Percentiles rank a stretch among this genome's conserved stretches.
Conservation (phyloP, 2,888 invertebrate genomes). For the Clostera curtula region DNA sequence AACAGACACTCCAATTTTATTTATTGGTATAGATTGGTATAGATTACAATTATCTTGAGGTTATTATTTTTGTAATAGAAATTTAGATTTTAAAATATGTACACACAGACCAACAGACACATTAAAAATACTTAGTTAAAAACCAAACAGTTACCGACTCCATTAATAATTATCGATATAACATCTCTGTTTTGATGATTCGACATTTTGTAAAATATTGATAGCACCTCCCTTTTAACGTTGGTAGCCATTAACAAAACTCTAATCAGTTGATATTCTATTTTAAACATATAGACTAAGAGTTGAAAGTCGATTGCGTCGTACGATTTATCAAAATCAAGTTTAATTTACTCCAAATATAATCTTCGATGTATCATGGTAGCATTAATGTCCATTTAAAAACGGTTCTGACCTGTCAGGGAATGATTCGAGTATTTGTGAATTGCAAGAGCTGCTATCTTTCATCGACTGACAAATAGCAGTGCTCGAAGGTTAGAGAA, state of each 20-base stretch:
- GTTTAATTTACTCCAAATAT: constrained; percentile 1
- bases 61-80: no score
- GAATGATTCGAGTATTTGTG: no score
- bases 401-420: not conserved
- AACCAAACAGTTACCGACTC: constrained; percentile 30
- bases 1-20: no score
- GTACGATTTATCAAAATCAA: not conserved
- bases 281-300: not conserved
- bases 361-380: constrained; percentile 1
- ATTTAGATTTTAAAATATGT: constrained; percentile 5
- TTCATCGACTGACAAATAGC: no score
- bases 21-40: no score
- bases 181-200: constrained; percentile 61
- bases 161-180: constrained; percentile 55
- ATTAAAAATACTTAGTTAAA: constrained; percentile 4
- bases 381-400: constrained; percentile 2
- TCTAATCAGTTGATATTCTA: constrained; percentile 2
- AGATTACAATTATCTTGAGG: no score
- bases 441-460: no score
- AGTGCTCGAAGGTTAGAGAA: no score
- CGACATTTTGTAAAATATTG: constrained; percentile 19
- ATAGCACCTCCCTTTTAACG: constrained; percentile 21
- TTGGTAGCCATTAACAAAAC: constrained; percentile 5
- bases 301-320: not conserved
- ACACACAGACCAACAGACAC: constrained; percentile 22